Base-by-base conservation (phyloP, 2,113 vertebrate genomes). In the Oceanites oceanicus region DNA sequence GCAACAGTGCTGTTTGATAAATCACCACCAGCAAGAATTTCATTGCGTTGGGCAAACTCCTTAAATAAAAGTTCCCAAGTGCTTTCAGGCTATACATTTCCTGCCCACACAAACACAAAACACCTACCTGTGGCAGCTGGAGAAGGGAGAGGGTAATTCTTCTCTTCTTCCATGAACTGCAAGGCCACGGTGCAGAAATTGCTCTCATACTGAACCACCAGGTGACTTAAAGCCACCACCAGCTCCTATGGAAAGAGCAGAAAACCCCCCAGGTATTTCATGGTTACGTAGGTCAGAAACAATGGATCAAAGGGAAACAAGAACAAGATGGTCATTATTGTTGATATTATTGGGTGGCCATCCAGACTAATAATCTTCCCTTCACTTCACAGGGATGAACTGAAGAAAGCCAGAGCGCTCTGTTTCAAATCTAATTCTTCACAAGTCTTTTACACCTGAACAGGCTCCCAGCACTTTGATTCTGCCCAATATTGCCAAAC, bases 91-190 rank as follows among this genome's bases (percentile, higher is more conserved):
- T 27, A 10, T 6, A 3, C 32, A 9, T n/a, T 22, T 49, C 73
- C 77, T 63, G 23, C 40, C 36, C 85, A 59, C 38, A 23, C 70
- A 29, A 50, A 61, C 40, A 36, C 18, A 17, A 26, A 42, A 7
- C 14, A 59, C 86, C 22, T 49, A 99, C 99, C 99, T 97, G 99
- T 77, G 55, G 98, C 96, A 47, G 99, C 99, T 7, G 99, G 99
- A 10, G 99, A 99, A 3, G 98, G 98, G 18, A 99, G 97, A 1
- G 98, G 98, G 86, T 99, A 99, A 97, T 99, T 99, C 98, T 99
- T 99, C 95, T 99, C 99, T 94, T 99, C 99, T 40, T 99, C 99
- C 95, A 99, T 99, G 96, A 99, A 99, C 97, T 99, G 99, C 84
- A 99, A 97, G 45, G 99, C 99, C 25, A 99, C 99, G 0, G 99